Base-by-base conservation (phyloP, 2,113 vertebrate species). In the Coryphaenoides rupestris region DNA sequence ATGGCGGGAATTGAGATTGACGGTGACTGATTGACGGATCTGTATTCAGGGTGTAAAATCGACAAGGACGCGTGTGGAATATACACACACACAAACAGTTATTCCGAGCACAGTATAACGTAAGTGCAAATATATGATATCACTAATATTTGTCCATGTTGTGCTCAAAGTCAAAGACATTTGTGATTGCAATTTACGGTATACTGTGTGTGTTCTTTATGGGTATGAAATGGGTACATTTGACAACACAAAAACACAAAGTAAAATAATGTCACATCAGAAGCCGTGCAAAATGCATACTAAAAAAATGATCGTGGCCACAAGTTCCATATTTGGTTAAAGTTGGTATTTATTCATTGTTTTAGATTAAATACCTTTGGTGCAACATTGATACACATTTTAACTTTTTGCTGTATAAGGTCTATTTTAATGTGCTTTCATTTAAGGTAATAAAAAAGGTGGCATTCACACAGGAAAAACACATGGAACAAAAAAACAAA, bases 291-390 rank as follows among this genome's bases (percentile, higher is more conserved):
- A 1, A 1, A 54, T 56, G 50, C 50, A 15, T 68, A 3, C 65
- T 62, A 84, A 70, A 87, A 77, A n/a, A 90, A 89, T 77, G 75
- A 90, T 69, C 74, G 64, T 76, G 72, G 74, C 76, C 72, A 82
- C 76, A 83, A 69, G 50, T 83, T 54, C 65, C 68, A 75, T 19
- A 65, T 86, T 85, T 85, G 71, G 76, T 80, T 77, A 82, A 58
- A 79, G 84, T 65, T 61, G 63, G 74, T 69, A 67, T 91, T 91
- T 90, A 89, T 89, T 90, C 6, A 40, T 74, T 74, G 24, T 78
- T 64, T 68, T 56, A 15, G 63, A 21, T 62, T 63, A 60, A 40
- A 66, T 58, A 23, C 52, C 70, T 58, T 75, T 62, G 14, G 47
- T 40, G 6, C 49, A 79, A 84, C 76, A 89, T 72, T 68, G 56